phyloP scores from a whole-genome alignment of 2,797 vertebrate genomes.

The Amblyopsis hoosieri region DNA sequence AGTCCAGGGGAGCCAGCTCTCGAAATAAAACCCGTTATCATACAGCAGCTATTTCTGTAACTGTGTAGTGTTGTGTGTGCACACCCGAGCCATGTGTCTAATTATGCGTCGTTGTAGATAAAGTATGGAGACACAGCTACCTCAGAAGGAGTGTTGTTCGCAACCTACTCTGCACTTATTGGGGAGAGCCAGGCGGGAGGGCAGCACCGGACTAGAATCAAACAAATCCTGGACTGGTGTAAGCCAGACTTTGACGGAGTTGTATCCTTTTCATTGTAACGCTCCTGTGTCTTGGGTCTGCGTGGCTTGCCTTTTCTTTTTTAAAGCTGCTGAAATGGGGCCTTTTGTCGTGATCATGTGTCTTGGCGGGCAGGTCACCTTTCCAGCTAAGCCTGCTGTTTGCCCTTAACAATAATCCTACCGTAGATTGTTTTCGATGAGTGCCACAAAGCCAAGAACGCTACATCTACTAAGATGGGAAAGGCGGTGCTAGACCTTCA shows the following conservation, averaged over 20 bases:
- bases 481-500: constrained; percentile 97
- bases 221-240: constrained; percentile 97
- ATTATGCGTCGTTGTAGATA: constrained; percentile 77
- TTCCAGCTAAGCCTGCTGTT: constrained; percentile 21
- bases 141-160: constrained; percentile 98
- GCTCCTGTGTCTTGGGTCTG: no score
- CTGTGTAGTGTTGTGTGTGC: constrained; percentile 1
- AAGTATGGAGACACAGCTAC: constrained; percentile 99
- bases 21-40: no score
- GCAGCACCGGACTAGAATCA: constrained; percentile 92
- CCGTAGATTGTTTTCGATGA: constrained; percentile 95
- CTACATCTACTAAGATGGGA: constrained; percentile 97
- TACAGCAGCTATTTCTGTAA: not conserved
- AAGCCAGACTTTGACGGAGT: constrained; percentile 92
- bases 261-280: constrained; percentile 84
- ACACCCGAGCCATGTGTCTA: not conserved
- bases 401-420: constrained; percentile 66
- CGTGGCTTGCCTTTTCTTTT: no score
- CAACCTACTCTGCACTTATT: constrained; percentile 96
- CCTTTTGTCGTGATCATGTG: not conserved
- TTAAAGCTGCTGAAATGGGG: no score
- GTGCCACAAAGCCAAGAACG: constrained; percentile 99
- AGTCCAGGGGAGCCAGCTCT: constrained; percentile 21
- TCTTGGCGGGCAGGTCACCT: not conserved
- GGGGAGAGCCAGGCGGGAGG: constrained; percentile 97